Conservation (phyloP, 2,888 invertebrate species). For the Malachius bipustulatus region DNA sequence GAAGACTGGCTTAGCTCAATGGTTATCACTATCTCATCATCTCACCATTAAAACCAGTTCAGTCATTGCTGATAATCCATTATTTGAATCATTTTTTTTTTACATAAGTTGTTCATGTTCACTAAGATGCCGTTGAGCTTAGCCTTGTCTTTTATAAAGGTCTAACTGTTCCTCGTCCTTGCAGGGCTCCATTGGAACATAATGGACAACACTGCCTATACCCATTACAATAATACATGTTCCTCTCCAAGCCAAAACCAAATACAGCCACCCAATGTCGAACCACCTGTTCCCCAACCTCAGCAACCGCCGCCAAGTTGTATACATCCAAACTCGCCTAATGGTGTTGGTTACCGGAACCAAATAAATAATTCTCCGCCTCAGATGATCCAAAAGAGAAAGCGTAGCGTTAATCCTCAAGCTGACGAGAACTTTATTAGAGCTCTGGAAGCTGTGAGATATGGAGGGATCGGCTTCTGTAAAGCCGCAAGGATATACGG, state of each 20-base stretch:
- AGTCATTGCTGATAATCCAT: slow-evolving; percentile 1
- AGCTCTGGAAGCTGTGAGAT: slow-evolving; percentile 69
- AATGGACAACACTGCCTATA: slow-evolving; percentile 64
- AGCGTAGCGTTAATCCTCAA: slow-evolving; percentile 67
- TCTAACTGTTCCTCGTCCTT: slow-evolving; percentile 24
- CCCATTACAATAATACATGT: no score
- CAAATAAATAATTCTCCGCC: slow-evolving; percentile 34
- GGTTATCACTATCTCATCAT: slow-evolving; percentile 13
- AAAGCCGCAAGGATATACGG: slow-evolving; percentile 76
- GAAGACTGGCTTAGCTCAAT: slow-evolving; percentile 34
- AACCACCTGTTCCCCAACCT: no score
- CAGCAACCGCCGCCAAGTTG: no score
- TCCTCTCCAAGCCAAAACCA: background rate
- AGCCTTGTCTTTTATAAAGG: slow-evolving; percentile 26
- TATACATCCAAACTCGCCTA: slow-evolving; percentile 23
- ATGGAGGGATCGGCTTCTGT: slow-evolving; percentile 75
- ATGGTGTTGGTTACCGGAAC: slow-evolving; percentile 23
- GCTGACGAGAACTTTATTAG: slow-evolving; percentile 72
- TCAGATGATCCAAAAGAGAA: slow-evolving; percentile 46
- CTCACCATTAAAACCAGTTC: slow-evolving; percentile 7
- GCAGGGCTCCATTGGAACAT: slow-evolving; percentile 70
- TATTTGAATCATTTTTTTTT: slow-evolving; percentile 7
- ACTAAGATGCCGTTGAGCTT: slow-evolving; percentile 35
- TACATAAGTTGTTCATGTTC: slow-evolving; percentile 29
- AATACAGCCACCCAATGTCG: slow-evolving; percentile 9